phyloP scores from a whole-genome alignment of 1,140 invertebrate species.

The Aphidius gifuensis region DNA sequence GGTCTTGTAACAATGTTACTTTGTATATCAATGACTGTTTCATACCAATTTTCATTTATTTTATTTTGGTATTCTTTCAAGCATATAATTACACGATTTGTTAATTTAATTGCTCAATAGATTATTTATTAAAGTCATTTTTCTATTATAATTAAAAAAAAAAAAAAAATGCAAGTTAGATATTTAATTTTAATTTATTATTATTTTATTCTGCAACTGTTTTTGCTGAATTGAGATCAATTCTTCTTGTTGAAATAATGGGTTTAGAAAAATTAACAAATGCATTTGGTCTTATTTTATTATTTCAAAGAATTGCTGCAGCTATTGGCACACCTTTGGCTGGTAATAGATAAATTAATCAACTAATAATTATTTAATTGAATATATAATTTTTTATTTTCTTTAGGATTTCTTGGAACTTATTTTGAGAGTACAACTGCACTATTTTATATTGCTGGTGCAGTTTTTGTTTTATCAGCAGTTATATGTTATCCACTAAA shows the following conservation, averaged over 20 bases:
- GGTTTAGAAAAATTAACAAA: conserved; percentile 90
- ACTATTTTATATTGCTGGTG: conserved; percentile 89
- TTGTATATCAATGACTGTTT: too few species aligned
- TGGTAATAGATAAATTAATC: conserved; percentile 60
- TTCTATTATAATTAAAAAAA: too few species aligned
- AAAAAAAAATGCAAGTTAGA: too few species aligned
- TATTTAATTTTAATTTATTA: too few species aligned
- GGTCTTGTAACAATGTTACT: too few species aligned
- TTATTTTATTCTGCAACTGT: conserved; percentile 64
- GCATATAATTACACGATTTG: too few species aligned
- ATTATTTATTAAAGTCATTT: too few species aligned
- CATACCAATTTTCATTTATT: too few species aligned
- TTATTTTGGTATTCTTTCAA: too few species aligned
- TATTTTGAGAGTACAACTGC: conserved; percentile 75
- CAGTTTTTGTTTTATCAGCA: conserved; percentile 79
- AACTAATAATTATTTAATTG: neutral
- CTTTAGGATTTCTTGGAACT: conserved; percentile 75
- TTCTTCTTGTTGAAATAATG: conserved; percentile 89
- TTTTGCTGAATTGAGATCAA: conserved; percentile 88
- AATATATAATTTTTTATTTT: conserved; percentile 15
- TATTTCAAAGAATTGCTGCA: conserved; percentile 90
- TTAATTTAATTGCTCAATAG: too few species aligned
- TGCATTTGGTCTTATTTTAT: conserved; percentile 85
- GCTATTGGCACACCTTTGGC: conserved; percentile 80
- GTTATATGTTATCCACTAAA: conserved; percentile 85